A percentile compares a stretch with the other conserved stretches of the same genome.
Conservation (phyloP, 92 coral and sea anemone species). For the Epizoanthus stellaris region DNA sequence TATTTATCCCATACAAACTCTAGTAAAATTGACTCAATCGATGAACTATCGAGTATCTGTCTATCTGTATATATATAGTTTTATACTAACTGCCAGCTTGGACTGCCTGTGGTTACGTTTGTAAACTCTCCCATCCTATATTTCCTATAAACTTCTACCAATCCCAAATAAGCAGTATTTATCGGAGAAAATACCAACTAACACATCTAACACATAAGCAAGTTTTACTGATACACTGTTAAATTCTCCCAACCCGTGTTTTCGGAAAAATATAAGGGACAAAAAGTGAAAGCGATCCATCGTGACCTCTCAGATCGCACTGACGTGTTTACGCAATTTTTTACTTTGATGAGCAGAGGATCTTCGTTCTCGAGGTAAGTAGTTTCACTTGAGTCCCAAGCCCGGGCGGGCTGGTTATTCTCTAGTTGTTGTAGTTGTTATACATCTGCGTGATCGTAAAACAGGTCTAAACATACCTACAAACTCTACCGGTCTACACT, state of each 20-base stretch:
- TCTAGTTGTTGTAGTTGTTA: neutral
- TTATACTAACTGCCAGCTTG: too few species aligned
- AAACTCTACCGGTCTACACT: too few species aligned
- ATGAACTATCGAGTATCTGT: too few species aligned
- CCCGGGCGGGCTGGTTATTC: neutral
- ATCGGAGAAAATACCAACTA: neutral
- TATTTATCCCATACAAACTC: too few species aligned
- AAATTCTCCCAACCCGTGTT: conserved; percentile 1
- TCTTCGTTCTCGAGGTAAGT: neutral
- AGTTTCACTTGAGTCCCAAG: neutral
- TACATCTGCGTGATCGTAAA: neutral
- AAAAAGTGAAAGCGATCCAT: neutral
- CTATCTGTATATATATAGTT: too few species aligned
- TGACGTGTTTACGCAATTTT: conserved; percentile 8
- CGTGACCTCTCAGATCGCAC: conserved; percentile 19
- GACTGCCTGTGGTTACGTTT: too few species aligned
- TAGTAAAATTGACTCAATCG: too few species aligned
- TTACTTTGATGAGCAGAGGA: neutral
- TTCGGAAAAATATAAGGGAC: neutral
- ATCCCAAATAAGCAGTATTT: neutral
- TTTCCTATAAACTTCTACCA: neutral
- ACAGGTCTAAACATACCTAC: neutral
- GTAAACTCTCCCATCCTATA: too few species aligned
- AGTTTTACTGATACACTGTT: neutral
- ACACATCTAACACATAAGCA: neutral